A percentile compares a stretch with the other conserved stretches of the same genome.
These are phyloP conservation scores for Lindbergichthys nudifrons DNA, from an alignment of 2,797 vertebrate species.

Conservation along the genomic window DNA sequence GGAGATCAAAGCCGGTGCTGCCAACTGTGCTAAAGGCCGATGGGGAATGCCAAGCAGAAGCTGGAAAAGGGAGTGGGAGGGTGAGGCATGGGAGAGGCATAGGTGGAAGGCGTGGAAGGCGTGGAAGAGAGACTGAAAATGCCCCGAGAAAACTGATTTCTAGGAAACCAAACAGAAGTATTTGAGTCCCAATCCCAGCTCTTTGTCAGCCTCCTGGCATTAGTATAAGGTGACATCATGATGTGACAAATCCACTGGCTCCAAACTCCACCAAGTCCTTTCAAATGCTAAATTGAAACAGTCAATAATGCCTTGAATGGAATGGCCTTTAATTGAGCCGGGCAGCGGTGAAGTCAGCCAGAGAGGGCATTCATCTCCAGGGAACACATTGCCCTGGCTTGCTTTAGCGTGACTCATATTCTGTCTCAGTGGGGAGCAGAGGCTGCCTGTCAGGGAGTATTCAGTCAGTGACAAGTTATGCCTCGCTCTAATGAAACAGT, in stretches of 20 bases:
- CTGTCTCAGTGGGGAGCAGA: conserved; percentile 40
- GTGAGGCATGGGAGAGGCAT: conserved; percentile 22
- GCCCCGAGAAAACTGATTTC: neutral
- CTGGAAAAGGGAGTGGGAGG: conserved; percentile 39
- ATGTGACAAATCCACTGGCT: conserved; percentile 44
- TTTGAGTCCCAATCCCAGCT: conserved; percentile 4
- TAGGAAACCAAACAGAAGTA: too few relatives aligned
- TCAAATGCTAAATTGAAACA: conserved; percentile 40
- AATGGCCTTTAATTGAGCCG: conserved; percentile 23
- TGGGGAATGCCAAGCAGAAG: conserved; percentile 59
- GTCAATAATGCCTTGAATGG: conserved; percentile 18
- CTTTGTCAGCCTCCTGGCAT: conserved; percentile 17
- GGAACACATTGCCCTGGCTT: conserved; percentile 57
- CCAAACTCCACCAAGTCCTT: conserved; percentile 25
- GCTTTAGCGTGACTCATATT: conserved; percentile 65
- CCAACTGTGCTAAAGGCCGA: conserved; percentile 78
- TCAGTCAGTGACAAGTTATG: conserved; percentile 39
- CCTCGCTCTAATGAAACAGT: conserved; percentile 44
- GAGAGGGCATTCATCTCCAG: conserved; percentile 51
- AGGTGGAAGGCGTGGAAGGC: conserved; percentile 7
- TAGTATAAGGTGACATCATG: neutral
- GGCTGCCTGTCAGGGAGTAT: conserved; percentile 46
- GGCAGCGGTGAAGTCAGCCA: conserved; percentile 5
- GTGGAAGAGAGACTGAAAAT: conserved; percentile 8
- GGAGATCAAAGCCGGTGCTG: conserved; percentile 59